Evolutionary conservation across 2,888 invertebrate genomes (phyloP), one percentile per base, ranked within the genome.

Genomic region (Achlya flavicornis): DNA sequence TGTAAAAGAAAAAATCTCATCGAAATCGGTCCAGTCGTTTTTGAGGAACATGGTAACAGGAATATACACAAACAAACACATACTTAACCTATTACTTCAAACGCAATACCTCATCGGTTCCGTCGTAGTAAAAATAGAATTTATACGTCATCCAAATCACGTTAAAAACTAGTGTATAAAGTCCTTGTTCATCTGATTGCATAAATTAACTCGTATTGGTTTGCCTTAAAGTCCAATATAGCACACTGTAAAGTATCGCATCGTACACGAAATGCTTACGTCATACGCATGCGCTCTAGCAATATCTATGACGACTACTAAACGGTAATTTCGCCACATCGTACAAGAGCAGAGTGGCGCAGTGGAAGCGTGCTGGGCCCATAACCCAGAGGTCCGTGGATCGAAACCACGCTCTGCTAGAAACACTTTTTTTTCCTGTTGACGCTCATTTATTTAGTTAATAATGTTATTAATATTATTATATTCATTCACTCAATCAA

Each of bases 301-400:
- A 57, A 65, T 65, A 65, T 16, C 26, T 43, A 10, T 53, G 53
- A 38, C 63, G 59, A 64, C 61, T 71, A 71, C 4, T 26, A 46
- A 65, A 68, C 64, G 62, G 4, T 77, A 81, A 86, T 88, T 89
- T 89, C 83, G 76, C 7, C 35, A 0, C 0, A 0, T 0, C 0
- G 0, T 0, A 0, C 72, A 84, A 80, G 83, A 96, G 96, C 96
- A 96, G 96, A 96, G 96, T 96, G 96, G 96, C 96, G 96, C 96
- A 96, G 96, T 95, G 96, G 96, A 96, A 95, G 96, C 96, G 96
- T 96, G 96, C 96, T 96, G 96, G 96, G 96, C 96, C 96, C 96
- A 96, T 96, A 96, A 96, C 96, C 96, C 97, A 97, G 97, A 97
- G 97, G 96, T 97, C 97, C 96, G 97, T 97, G 96, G 96, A 96